Percentiles rank a stretch among this genome's conserved stretches.
Conservation (phyloP, 2,113 vertebrate genomes). For the Heterocephalus glaber region DNA sequence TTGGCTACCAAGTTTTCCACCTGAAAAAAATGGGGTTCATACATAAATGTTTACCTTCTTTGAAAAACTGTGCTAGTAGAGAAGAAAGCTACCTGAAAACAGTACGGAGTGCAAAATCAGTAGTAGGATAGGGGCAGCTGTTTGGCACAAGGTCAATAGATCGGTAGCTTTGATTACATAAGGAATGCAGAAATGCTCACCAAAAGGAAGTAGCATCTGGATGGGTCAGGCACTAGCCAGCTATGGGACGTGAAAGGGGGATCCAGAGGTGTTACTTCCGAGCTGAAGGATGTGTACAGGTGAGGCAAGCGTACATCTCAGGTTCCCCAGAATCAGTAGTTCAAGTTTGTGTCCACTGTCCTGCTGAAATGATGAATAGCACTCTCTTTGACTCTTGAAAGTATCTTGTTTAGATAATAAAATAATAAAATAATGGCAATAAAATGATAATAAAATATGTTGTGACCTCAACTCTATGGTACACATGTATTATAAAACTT, state of each 20-base stretch:
- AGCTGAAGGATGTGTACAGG: too few species aligned
- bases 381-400: background rate
- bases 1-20: background rate
- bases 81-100: background rate
- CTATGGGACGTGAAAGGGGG: background rate
- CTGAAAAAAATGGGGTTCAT: background rate
- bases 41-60: background rate
- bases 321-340: background rate
- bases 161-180: background rate
- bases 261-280: background rate
- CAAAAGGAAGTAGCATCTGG: background rate
- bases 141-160: background rate
- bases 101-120: background rate
- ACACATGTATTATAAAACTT: background rate
- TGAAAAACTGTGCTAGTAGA: background rate
- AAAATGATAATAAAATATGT: too few species aligned
- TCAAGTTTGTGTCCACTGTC: background rate
- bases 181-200: background rate
- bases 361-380: background rate
- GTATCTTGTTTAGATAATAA: background rate
- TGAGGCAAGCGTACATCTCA: rapidly evolving
- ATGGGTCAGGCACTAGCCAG: background rate
- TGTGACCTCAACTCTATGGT: background rate
- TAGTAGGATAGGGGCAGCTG: background rate
- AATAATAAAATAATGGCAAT: too few species aligned